phyloP scores from a whole-genome alignment of 2,797 vertebrate species.

The Pygocentrus nattereri region DNA sequence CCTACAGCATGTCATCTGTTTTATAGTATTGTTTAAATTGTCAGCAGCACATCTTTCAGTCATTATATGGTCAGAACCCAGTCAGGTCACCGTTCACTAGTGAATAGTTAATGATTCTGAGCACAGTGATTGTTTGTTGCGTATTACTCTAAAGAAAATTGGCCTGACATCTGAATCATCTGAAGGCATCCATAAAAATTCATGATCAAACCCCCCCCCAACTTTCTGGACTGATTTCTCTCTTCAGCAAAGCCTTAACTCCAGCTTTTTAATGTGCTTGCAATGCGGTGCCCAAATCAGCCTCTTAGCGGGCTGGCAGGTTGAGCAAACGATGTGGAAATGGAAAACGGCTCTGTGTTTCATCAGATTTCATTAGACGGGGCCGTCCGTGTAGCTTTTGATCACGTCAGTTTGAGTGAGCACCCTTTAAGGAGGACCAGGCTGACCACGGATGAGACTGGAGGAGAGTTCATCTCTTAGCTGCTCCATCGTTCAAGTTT shows the following conservation, averaged over 20 bases:
- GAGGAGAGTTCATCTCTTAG: conserved; percentile 31
- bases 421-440: conserved; percentile 41
- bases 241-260: conserved; percentile 15
- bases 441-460: conserved; percentile 41
- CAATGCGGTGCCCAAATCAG: conserved; percentile 46
- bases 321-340: neutral
- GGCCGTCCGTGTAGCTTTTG: conserved; percentile 48
- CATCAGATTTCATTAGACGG: conserved; percentile 21
- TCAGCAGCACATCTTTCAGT: too few relatives aligned
- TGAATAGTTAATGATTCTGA: too few relatives aligned
- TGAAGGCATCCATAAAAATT: neutral
- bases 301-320: conserved; percentile 26
- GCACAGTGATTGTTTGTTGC: too few relatives aligned
- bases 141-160: too few relatives aligned
- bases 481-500: neutral
- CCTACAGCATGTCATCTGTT: too few relatives aligned
- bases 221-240: neutral
- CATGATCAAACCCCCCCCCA: neutral
- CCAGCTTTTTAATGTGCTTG: conserved; percentile 32
- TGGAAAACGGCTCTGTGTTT: conserved; percentile 10
- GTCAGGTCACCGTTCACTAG: too few relatives aligned
- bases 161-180: neutral
- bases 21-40: too few relatives aligned
- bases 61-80: too few relatives aligned
- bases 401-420: conserved; percentile 46